These are phyloP conservation scores for Catharus minimus DNA, from an alignment of 2,113 vertebrate genomes.

Conservation along the genomic window DNA sequence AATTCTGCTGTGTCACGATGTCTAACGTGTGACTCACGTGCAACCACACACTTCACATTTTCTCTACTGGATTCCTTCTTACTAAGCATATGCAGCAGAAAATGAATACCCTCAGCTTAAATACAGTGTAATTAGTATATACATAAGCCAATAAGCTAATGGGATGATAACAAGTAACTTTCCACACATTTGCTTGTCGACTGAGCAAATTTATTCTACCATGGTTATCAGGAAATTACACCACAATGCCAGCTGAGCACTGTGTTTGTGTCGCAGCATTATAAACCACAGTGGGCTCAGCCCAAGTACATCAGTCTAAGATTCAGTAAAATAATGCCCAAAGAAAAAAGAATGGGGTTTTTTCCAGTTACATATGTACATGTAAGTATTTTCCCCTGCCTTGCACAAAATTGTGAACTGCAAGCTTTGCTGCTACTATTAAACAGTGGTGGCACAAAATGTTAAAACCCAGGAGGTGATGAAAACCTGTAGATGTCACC, in stretches of 20 bases:
- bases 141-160: not conserved
- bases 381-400: not conserved
- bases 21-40: not conserved
- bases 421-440: not conserved
- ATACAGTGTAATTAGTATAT: not conserved
- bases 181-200: not conserved
- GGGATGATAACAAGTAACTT: not conserved
- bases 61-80: not conserved
- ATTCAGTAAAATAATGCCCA: not conserved
- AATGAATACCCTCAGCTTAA: not conserved
- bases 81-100: not conserved
- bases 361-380: accelerated
- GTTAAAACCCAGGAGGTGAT: not conserved
- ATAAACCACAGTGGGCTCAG: not conserved
- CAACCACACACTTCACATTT: not conserved
- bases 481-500: not conserved
- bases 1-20: not conserved
- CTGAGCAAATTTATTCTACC: not conserved
- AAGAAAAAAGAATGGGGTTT: not conserved
- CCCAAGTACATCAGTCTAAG: accelerated
- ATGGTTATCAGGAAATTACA: not conserved
- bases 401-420: not conserved
- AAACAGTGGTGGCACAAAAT: not conserved
- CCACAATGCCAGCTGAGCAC: not conserved
- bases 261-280: not conserved